These are phyloP conservation scores for Xestia c-nigrum DNA, from an alignment of 2,888 invertebrate species.

Conservation along the genomic window DNA sequence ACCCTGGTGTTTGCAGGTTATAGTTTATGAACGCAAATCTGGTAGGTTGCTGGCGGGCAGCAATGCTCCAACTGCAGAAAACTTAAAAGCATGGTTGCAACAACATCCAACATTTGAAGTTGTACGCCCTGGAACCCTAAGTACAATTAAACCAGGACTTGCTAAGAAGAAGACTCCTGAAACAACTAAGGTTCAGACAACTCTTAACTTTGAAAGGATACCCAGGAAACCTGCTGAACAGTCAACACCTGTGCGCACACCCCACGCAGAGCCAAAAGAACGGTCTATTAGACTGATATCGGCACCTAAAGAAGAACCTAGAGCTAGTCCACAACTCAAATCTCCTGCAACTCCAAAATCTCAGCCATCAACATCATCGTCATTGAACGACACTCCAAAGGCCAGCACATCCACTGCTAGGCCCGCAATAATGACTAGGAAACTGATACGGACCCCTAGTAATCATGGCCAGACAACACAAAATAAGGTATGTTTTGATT, in stretches of 20 bases:
- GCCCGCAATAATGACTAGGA: constrained; percentile 76
- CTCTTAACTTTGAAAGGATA: constrained; percentile 86
- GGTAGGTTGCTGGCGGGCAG: constrained; percentile 94
- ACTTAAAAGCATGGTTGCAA: constrained; percentile 95
- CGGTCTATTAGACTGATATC: constrained; percentile 68
- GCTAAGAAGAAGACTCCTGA: constrained; percentile 80
- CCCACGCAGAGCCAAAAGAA: constrained; percentile 73
- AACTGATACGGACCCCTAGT: constrained; percentile 73
- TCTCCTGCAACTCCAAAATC: constrained; percentile 72
- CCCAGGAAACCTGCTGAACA: constrained; percentile 79
- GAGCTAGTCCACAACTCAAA: constrained; percentile 69
- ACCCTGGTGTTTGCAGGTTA: constrained; percentile 87
- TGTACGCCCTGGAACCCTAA: constrained; percentile 92
- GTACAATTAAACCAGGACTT: constrained; percentile 83
- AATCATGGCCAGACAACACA: constrained; percentile 76
- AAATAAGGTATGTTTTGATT: constrained; percentile 80
- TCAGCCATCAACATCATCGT: constrained; percentile 57
- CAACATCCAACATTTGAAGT: constrained; percentile 97
- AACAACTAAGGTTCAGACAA: constrained; percentile 85
- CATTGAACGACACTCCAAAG: constrained; percentile 79
- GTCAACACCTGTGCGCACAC: constrained; percentile 66
- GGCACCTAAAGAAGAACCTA: constrained; percentile 68
- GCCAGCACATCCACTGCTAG: constrained; percentile 78
- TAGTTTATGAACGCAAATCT: constrained; percentile 95
- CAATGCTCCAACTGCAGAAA: constrained; percentile 95